A percentile compares a stretch with the other conserved stretches of the same genome.
Conservation (phyloP, 2,797 vertebrate species). For the Sebastes miniatus region DNA sequence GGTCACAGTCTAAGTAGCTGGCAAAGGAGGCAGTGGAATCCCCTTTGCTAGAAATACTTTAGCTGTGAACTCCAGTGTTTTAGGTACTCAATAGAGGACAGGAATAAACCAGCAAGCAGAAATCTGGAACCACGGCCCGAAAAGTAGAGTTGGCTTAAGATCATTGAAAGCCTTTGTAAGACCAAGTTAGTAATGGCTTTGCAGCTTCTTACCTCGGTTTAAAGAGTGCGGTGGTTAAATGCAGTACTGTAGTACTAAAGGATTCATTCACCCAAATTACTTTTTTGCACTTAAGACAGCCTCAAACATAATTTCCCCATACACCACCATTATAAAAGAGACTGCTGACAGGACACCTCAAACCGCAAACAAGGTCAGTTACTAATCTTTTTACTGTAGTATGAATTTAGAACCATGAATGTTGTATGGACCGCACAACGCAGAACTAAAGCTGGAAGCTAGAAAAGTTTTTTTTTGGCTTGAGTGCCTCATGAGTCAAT, state of each 20-base stretch:
- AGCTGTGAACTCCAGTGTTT: constrained; percentile 14
- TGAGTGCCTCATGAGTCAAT: fast-evolving
- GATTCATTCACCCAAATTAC: not conserved
- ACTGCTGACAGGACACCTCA: not conserved
- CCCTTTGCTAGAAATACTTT: not conserved
- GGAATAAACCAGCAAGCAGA: not conserved
- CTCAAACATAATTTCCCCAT: not conserved
- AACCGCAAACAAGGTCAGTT: not conserved
- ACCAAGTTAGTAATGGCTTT: not conserved
- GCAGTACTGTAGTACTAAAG: not conserved
- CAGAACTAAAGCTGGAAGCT: not conserved
- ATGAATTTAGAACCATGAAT: not conserved
- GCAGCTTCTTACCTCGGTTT: not conserved
- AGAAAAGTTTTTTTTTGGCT: not conserved
- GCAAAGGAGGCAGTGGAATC: not conserved
- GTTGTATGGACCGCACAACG: not conserved
- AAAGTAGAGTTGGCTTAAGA: not conserved
- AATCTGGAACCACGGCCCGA: not conserved
- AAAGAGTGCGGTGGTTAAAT: not conserved
- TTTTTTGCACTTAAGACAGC: not conserved
- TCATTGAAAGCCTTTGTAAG: not conserved
- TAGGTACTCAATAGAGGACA: not conserved
- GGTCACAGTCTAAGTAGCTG: constrained; percentile 13
- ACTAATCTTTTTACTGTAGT: not conserved
- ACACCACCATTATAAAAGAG: not conserved